A percentile compares a stretch with the other conserved stretches of the same genome.
These are phyloP conservation scores for Empis stercorea DNA, from an alignment of 2,888 invertebrate species.

Conservation along the genomic window DNA sequence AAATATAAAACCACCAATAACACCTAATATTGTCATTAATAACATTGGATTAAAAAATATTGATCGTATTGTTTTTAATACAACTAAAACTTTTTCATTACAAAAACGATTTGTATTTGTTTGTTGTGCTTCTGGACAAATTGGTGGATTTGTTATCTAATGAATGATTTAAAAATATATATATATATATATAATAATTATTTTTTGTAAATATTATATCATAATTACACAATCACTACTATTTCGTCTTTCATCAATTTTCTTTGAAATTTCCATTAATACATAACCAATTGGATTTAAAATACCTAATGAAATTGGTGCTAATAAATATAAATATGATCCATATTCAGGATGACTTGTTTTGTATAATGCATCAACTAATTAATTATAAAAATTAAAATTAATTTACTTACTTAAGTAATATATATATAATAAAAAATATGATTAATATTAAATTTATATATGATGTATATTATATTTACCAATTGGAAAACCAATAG, in stretches of 20 bases:
- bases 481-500: constrained; percentile 88
- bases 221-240: neutral
- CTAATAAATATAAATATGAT: constrained; percentile 81
- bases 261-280: constrained; percentile 63
- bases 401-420: neutral
- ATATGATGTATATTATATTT: too few species aligned
- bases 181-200: neutral
- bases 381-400: constrained; percentile 23
- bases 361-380: constrained; percentile 74
- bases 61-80: constrained; percentile 46
- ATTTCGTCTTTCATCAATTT: constrained; percentile 23
- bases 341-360: constrained; percentile 81
- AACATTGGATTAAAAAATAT: constrained; percentile 80
- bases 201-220: neutral
- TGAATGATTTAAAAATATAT: constrained; percentile 1
- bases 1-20: constrained; percentile 71
- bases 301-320: constrained; percentile 84
- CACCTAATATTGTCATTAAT: constrained; percentile 85
- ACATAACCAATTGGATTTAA: constrained; percentile 86
- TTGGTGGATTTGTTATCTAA: constrained; percentile 19
- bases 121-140: constrained; percentile 28
- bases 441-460: neutral
- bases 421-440: too few species aligned
- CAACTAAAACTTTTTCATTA: constrained; percentile 23
- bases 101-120: constrained; percentile 22